These are phyloP conservation scores for Brachyopa scutellaris DNA, from an alignment of 2,888 invertebrate genomes.

Conservation along the genomic window DNA sequence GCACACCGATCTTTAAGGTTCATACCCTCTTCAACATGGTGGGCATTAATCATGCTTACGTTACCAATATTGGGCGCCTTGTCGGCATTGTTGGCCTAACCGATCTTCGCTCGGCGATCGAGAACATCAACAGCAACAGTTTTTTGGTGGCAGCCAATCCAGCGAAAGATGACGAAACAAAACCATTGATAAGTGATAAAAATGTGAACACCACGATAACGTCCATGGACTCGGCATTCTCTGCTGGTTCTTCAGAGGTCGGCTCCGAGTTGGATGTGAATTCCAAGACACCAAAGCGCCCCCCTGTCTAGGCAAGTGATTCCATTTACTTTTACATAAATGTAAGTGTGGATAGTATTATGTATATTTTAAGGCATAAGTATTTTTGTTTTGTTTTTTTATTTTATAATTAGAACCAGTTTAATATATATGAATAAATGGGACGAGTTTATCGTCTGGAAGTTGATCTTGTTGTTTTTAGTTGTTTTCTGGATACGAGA, in stretches of 20 bases:
- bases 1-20: constrained; percentile 95
- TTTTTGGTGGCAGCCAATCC: constrained; percentile 81
- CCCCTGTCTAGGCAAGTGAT: background rate
- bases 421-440: background rate
- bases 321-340: background rate
- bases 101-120: constrained; percentile 95
- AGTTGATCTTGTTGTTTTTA: background rate
- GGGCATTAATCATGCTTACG: constrained; percentile 98
- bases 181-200: constrained; percentile 77
- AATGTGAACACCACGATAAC: constrained; percentile 80
- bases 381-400: background rate
- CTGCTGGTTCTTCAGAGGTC: constrained; percentile 79
- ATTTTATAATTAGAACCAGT: too few relatives aligned
- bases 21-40: constrained; percentile 99
- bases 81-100: constrained; percentile 97
- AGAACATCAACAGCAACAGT: constrained; percentile 93
- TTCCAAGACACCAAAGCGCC: constrained; percentile 7
- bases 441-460: too few relatives aligned
- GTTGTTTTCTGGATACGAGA: too few relatives aligned
- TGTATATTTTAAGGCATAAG: too few relatives aligned
- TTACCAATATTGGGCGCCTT: constrained; percentile 96
- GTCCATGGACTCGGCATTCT: constrained; percentile 81
- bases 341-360: background rate
- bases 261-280: constrained; percentile 78
- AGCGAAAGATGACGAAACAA: constrained; percentile 74